phyloP scores from a whole-genome alignment of 2,113 vertebrate genomes.

The Phyllostomus discolor region DNA sequence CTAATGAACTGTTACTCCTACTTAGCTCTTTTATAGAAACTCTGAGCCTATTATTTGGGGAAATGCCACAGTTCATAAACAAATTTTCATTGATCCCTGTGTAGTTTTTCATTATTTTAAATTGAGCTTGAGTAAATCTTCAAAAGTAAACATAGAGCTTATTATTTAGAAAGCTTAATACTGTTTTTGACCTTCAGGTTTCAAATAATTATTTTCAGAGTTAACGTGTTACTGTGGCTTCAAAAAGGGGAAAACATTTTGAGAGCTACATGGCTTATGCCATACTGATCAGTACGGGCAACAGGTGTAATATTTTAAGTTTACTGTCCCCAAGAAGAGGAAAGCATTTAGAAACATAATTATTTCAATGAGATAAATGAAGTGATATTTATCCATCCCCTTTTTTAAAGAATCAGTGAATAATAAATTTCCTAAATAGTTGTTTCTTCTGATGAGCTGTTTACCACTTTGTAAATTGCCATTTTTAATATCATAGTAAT shows the following conservation, averaged over 20 bases:
- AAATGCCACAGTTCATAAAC: conserved; percentile 17
- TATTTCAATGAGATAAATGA: background rate
- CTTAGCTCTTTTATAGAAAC: conserved; percentile 35
- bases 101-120: conserved; percentile 45
- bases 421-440: conserved; percentile 22
- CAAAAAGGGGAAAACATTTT: conserved; percentile 5
- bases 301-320: conserved; percentile 12
- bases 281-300: background rate
- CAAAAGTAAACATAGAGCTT: conserved; percentile 15
- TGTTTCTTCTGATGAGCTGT: conserved; percentile 3
- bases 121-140: conserved; percentile 34
- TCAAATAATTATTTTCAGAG: conserved; percentile 32
- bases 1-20: background rate
- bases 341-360: conserved; percentile 36
- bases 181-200: conserved; percentile 29
- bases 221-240: conserved; percentile 39
- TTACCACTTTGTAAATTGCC: conserved; percentile 23
- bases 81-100: conserved; percentile 28
- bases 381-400: background rate
- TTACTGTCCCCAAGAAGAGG: background rate
- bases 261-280: background rate
- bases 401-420: conserved; percentile 8
- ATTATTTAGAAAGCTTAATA: conserved; percentile 38
- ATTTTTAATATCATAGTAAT: background rate
- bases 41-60: conserved; percentile 29